A percentile compares a stretch with the other conserved stretches of the same genome.
phyloP scores from a whole-genome alignment of 1,140 invertebrate species.

The Leptinotarsa texana region DNA sequence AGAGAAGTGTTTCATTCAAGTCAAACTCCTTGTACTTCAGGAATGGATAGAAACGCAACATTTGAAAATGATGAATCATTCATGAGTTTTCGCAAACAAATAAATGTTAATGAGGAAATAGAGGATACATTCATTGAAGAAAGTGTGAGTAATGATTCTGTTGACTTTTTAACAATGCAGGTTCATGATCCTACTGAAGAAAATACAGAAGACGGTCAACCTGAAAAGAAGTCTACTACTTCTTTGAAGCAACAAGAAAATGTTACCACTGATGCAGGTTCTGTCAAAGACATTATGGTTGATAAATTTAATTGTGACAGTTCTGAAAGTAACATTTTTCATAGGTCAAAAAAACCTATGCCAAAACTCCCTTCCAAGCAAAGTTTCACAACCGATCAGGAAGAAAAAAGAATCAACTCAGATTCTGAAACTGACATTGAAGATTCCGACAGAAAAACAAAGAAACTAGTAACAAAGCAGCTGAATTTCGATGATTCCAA shows the following conservation, averaged over 20 bases:
- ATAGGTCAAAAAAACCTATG: not conserved
- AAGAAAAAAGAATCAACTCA: not conserved
- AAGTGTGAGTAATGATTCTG: constrained; percentile 36
- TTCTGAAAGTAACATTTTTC: not conserved
- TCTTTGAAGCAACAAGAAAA: not conserved
- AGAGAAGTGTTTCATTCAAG: not conserved
- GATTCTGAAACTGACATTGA: constrained; percentile 23
- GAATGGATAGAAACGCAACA: not conserved
- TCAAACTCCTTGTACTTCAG: constrained; percentile 18
- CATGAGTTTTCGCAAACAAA: not conserved
- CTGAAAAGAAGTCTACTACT: not conserved
- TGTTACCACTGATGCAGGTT: too few relatives aligned
- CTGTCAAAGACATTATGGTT: not conserved
- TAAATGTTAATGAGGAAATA: not conserved
- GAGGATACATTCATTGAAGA: constrained; percentile 23
- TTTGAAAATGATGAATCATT: constrained; percentile 17
- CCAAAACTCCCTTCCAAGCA: not conserved
- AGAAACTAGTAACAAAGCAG: not conserved
- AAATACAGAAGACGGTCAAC: constrained; percentile 7
- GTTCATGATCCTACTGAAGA: constrained; percentile 11
- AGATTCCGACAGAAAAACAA: not conserved
- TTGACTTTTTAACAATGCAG: constrained; percentile 36
- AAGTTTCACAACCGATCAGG: not conserved
- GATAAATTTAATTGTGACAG: not conserved
- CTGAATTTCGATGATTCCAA: too few relatives aligned